These are phyloP conservation scores for Nymphalis polychloros DNA, from an alignment of 2,888 invertebrate species.

Conservation along the genomic window DNA sequence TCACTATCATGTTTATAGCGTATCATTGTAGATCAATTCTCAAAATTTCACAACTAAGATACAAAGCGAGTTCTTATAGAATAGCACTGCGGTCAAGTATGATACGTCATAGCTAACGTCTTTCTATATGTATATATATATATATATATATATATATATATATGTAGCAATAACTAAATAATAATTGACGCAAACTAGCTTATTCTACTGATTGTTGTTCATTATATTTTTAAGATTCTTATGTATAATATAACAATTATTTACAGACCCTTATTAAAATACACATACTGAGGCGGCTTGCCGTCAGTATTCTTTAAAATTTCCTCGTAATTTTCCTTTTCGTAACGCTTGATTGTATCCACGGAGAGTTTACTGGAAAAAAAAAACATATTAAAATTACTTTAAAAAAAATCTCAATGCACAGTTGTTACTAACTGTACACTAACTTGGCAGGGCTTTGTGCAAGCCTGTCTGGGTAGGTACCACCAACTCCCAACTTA, in stretches of 20 bases:
- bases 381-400: neutral
- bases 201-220: neutral
- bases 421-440: too few relatives aligned
- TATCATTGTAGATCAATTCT: too few relatives aligned
- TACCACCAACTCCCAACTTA: too few relatives aligned
- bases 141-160: too few relatives aligned
- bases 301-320: conserved; percentile 84
- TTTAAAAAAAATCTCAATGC: too few relatives aligned
- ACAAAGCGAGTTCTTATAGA: too few relatives aligned
- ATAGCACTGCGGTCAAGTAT: too few relatives aligned
- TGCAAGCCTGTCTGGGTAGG: too few relatives aligned
- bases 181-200: conserved; percentile 4
- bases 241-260: neutral
- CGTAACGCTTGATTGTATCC: conserved; percentile 86
- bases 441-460: too few relatives aligned
- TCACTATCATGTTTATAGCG: too few relatives aligned
- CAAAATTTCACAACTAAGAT: too few relatives aligned
- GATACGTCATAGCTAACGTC: neutral
- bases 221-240: neutral
- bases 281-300: conserved; percentile 87
- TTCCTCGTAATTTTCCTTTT: conserved; percentile 87
- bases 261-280: conserved; percentile 90
- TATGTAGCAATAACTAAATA: neutral
- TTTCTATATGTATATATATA: too few relatives aligned
- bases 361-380: conserved; percentile 84